Evolutionary conservation across 2,888 invertebrate species (phyloP).

Genomic region (Diploptera punctata): DNA sequence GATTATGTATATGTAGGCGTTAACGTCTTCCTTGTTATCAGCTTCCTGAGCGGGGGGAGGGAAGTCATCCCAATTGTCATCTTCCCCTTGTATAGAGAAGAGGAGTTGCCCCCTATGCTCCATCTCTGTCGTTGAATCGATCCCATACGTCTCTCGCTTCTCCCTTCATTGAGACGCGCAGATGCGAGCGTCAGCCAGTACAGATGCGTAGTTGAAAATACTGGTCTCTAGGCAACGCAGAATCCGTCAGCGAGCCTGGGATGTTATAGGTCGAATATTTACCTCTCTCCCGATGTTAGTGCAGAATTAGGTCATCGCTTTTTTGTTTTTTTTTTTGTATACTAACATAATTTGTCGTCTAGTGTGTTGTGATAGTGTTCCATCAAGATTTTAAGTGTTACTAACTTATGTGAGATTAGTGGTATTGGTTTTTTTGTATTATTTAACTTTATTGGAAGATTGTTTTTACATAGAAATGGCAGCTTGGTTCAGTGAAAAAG

Average conservation of each 20-base stretch:
- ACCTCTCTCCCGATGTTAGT: neutral
- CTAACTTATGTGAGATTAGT: too few species aligned
- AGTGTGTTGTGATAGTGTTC: neutral
- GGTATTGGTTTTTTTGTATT: too few species aligned
- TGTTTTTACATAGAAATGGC: conserved; percentile 21
- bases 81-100: neutral
- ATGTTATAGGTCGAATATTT: neutral
- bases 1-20: too few species aligned
- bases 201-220: conserved; percentile 23
- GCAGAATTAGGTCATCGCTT: conserved; percentile 7
- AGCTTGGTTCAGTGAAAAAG: neutral
- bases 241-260: neutral
- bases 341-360: neutral
- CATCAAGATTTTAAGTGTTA: neutral
- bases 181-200: conserved; percentile 16
- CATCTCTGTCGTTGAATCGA: conserved; percentile 8
- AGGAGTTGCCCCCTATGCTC: neutral
- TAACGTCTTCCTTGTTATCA: neutral
- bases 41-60: too few species aligned
- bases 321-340: too few species aligned
- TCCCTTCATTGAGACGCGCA: conserved; percentile 19
- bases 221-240: conserved; percentile 22
- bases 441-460: too few species aligned
- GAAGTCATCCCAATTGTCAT: neutral
- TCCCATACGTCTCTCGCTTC: conserved; percentile 3